These are phyloP conservation scores for Pteropus rufus DNA, from an alignment of 2,797 vertebrate species.

Conservation along the genomic window DNA sequence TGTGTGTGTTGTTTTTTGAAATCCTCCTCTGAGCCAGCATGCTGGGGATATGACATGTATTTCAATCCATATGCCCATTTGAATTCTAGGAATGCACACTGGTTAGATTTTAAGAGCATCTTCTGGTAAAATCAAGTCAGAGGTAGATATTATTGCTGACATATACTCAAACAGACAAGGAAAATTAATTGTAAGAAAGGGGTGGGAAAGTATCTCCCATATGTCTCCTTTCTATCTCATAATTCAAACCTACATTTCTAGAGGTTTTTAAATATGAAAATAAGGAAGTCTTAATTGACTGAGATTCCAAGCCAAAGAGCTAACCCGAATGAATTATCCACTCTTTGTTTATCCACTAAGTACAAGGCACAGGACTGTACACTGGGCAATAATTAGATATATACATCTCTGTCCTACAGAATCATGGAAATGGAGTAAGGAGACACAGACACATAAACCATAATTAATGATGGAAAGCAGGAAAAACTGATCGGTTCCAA, in stretches of 20 bases:
- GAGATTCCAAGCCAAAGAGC: not conserved
- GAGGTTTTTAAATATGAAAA: constrained; percentile 1
- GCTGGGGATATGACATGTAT: constrained; percentile 58
- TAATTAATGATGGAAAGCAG: not conserved
- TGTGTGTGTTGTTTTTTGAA: constrained; percentile 38
- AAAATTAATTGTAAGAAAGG: constrained; percentile 25
- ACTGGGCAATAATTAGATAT: not conserved
- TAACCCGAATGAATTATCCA: not conserved
- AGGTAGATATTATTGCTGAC: not conserved
- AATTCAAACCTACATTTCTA: constrained; percentile 31
- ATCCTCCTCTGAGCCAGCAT: constrained; percentile 43
- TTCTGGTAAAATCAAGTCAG: constrained; percentile 48
- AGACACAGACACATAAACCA: not conserved
- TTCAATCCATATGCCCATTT: constrained; percentile 73
- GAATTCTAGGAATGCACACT: constrained; percentile 61
- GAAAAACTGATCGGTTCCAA: not conserved
- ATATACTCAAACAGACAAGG: not conserved
- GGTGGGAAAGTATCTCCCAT: not conserved
- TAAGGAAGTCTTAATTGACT: constrained; percentile 1
- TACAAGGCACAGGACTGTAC: not conserved
- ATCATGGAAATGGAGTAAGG: not conserved
- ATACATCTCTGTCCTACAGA: not conserved
- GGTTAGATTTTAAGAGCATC: constrained; percentile 20
- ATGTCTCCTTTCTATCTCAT: constrained; percentile 43
- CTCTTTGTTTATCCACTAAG: not conserved